Evolutionary conservation across 1,140 invertebrate species (phyloP).

Genomic region (Solenopsis fugax): DNA sequence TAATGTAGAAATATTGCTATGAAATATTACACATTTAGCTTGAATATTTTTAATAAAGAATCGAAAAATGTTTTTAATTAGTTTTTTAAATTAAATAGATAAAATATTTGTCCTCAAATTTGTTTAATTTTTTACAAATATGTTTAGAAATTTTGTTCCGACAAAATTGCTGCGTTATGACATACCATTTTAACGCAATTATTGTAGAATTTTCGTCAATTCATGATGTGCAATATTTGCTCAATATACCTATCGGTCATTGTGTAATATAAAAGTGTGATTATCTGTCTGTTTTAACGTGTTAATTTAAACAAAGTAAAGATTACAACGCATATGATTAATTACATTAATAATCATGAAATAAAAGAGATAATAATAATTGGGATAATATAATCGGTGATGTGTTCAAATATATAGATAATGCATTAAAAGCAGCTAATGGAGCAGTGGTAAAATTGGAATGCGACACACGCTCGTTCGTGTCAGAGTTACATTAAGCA

Average conservation of each 20-base stretch:
- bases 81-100: too few relatives aligned
- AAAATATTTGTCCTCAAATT: too few relatives aligned
- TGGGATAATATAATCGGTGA: conserved; percentile 15
- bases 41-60: too few relatives aligned
- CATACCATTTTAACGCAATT: too few relatives aligned
- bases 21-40: too few relatives aligned
- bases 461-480: neutral
- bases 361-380: conserved; percentile 28
- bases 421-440: conserved; percentile 48
- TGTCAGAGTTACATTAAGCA: conserved; percentile 35
- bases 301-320: neutral
- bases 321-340: neutral
- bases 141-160: too few relatives aligned
- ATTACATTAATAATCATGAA: neutral
- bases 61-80: too few relatives aligned
- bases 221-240: too few relatives aligned
- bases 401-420: conserved; percentile 45
- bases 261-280: neutral
- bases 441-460: conserved; percentile 19
- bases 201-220: too few relatives aligned
- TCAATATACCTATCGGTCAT: neutral
- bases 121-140: too few relatives aligned
- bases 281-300: neutral
- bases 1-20: too few relatives aligned
- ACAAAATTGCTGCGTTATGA: too few relatives aligned